Base-by-base conservation (phyloP, 1,140 invertebrate genomes). In the Lucilia cuprina region DNA sequence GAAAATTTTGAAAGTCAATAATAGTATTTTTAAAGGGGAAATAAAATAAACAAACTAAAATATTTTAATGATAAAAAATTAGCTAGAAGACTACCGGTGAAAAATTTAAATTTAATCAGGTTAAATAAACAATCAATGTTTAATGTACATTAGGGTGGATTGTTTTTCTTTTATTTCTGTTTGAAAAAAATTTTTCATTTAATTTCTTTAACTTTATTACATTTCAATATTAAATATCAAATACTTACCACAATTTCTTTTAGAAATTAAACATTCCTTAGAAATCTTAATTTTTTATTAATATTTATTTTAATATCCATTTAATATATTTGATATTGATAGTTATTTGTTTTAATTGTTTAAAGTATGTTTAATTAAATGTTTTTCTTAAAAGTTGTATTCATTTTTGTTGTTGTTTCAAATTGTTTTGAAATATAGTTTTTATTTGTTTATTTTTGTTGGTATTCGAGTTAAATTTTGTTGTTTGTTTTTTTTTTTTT, bases 321-420 rank as follows among this genome's bases (percentile, higher is more conserved):
- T 80, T 80, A 80, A 80, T 80, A 80, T 80, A 80, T 80, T 70
- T 80, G 77, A 80, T 80, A 49, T 49, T 49, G 77, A 80, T 80
- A 80, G 47, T 21, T 70, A 25, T 55, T 78, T 47, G n/a, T 34
- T 75, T 75, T 34, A 30, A 7, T 21, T 17, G 47, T 35, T 78
- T 78, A 4, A 78, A 78, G 35, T 80, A 49, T 80, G 49, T 80
- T 49, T 60, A 60, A 21, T 49, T 49, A 80, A 80, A 49, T n/a
- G n/a, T 80, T 77, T 21, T 49, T 21, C 41, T 80, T 80, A 80
- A 80, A 49, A 80, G 41, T 21, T 49, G 75, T 80, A n/a, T 80
- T 47, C 41, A 78, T 78, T 35, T 41, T 78, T 35, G 0, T 35
- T 19, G 34, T 41, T 78, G 74, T 75, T 5, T 75, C 4, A 34